These are phyloP conservation scores for Lepus timidus DNA, from an alignment of 2,113 vertebrate species.

Conservation along the genomic window DNA sequence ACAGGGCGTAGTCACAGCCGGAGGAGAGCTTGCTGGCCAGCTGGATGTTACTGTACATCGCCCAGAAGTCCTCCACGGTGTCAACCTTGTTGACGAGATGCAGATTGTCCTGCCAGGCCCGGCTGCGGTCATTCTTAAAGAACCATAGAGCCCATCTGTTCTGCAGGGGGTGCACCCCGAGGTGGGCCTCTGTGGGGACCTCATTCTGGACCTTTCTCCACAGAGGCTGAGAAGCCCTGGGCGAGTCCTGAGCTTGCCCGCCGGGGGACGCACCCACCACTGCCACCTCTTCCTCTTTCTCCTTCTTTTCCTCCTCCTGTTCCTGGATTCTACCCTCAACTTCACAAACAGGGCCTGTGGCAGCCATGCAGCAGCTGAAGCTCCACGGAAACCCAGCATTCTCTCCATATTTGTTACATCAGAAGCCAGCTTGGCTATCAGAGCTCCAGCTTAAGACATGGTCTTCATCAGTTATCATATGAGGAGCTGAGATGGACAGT, in stretches of 20 bases:
- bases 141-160: conserved; percentile 94
- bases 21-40: conserved; percentile 91
- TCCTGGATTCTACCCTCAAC: background rate
- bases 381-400: background rate
- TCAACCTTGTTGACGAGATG: conserved; percentile 91
- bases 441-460: background rate
- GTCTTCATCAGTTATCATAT: background rate
- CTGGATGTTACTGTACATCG: conserved; percentile 90
- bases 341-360: background rate
- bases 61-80: conserved; percentile 95
- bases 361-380: conserved; percentile 36
- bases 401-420: background rate
- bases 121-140: conserved; percentile 92
- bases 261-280: accelerated
- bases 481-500: background rate
- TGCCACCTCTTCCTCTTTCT: background rate
- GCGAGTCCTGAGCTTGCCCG: background rate
- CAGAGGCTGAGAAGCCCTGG: background rate
- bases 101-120: conserved; percentile 92
- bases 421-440: background rate
- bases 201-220: background rate
- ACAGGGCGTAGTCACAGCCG: conserved; percentile 94
- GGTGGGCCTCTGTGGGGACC: background rate
- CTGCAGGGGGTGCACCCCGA: conserved; percentile 88
- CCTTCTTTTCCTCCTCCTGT: background rate